Base-by-base conservation (phyloP, 2,888 invertebrate genomes). In the Strigamia transsilvanica region DNA sequence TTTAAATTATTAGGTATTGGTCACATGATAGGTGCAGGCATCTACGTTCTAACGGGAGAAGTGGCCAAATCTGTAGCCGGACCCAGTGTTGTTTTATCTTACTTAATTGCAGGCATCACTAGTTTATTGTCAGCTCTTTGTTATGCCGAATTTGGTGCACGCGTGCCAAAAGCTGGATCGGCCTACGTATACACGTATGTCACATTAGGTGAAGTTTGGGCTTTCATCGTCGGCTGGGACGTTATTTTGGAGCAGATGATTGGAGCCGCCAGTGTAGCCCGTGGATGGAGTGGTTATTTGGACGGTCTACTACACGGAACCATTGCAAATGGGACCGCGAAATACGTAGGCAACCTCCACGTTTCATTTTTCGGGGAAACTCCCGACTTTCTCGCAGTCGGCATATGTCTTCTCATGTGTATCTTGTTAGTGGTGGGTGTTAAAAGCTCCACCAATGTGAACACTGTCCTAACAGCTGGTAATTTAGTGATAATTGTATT, bases 1-100 rank as follows among this genome's bases (percentile, higher is more conserved):
- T 73, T 32, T 73, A 32, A 23, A n/a, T 73, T 32, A 85, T 0
- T 86, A 94, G 96, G 97, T 83, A 92, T 97, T 79, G 97, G 97
- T 0, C 95, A 96, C 88, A 98, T 97, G 95, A 94, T 97, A 2
- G 97, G 97, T 15, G 96, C 97, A 79, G 97, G 97, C 12, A 96
- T 97, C 84, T 97, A 97, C 88, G 96, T 97, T 0, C 89, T 97
- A 82, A 95, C 94, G 2, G 96, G 96, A 66, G 92, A 94, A 0
- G 95, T 96, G 1, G 94, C 95, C 0, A 92, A 92, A 84, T 91
- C 93, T 84, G 92, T 93, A 86, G 94, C 94, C 0, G 95, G 95
- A 0, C 95, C 95, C 15, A 94, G 93, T 13, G 93, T 95, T 5
- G 91, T 94, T 6, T 82, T 91, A 5, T 90, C 90, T 7, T 91